phyloP scores from a whole-genome alignment of 1,140 invertebrate species.

The Tetranychus urticae region DNA sequence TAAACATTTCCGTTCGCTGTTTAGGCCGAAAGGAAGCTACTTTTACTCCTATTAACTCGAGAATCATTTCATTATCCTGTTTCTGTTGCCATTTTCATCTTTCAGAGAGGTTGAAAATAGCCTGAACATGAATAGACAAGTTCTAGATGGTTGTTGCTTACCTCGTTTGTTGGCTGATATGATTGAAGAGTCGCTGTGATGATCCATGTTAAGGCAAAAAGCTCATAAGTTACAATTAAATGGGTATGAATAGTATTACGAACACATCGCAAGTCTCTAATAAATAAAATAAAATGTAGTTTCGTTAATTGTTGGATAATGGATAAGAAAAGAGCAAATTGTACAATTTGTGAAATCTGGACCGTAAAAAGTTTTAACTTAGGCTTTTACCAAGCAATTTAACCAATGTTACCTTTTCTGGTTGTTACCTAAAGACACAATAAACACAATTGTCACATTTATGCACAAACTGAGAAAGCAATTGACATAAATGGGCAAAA shows the following conservation, averaged over 20 bases:
- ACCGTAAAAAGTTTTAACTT: too few species aligned
- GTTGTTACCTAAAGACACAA: neutral
- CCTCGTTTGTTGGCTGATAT: conserved; percentile 16
- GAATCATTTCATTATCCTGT: neutral
- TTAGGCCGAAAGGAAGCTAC: too few species aligned
- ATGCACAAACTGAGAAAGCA: too few species aligned
- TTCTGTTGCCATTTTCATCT: conserved; percentile 9
- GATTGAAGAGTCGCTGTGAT: conserved; percentile 39
- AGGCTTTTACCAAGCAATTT: too few species aligned
- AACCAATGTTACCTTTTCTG: neutral
- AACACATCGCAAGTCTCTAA: conserved; percentile 65
- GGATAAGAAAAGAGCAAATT: too few species aligned
- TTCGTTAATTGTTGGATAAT: too few species aligned
- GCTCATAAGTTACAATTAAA: conserved; percentile 55
- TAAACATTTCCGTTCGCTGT: too few species aligned
- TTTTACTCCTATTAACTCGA: too few species aligned
- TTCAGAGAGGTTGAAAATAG: neutral
- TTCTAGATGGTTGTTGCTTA: neutral
- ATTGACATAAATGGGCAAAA: too few species aligned
- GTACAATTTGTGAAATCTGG: too few species aligned
- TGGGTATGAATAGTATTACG: conserved; percentile 76
- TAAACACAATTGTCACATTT: too few species aligned
- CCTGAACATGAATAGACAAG: neutral
- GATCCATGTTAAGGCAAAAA: conserved; percentile 54
- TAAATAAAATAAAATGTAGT: neutral